Conservation (phyloP, 2,113 vertebrate species). For the Passerina amoena region DNA sequence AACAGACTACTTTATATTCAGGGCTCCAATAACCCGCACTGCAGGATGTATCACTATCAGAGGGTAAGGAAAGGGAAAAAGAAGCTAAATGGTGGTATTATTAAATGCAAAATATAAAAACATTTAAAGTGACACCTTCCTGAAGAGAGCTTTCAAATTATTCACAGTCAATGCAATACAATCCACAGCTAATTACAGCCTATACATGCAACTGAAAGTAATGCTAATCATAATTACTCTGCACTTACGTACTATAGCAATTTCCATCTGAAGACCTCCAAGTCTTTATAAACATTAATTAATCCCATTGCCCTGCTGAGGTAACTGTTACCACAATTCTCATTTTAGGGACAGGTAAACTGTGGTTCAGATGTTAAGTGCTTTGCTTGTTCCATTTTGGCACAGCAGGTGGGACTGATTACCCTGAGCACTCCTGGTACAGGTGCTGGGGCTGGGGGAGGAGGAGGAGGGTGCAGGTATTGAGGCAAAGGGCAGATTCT, state of each 20-base stretch:
- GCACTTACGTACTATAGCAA: conserved; percentile 45
- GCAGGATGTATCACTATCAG: neutral
- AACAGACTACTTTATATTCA: neutral
- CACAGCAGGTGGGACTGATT: neutral
- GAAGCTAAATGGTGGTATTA: neutral
- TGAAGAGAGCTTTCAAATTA: conserved; percentile 48
- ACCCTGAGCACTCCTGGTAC: neutral
- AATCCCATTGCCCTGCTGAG: neutral
- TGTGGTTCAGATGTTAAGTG: neutral
- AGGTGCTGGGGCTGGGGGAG: rapidly evolving
- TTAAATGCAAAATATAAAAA: conserved; percentile 18
- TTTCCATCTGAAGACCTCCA: conserved; percentile 54
- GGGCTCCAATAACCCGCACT: neutral
- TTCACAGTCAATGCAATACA: conserved; percentile 55
- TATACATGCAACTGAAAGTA: conserved; percentile 59
- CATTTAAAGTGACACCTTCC: conserved; percentile 43
- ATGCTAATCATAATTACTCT: conserved; percentile 65
- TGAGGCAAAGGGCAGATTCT: neutral
- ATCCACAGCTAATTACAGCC: conserved; percentile 64
- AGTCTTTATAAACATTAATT: conserved; percentile 65
- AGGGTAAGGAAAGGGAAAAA: neutral
- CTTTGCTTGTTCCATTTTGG: neutral
- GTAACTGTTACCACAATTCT: neutral
- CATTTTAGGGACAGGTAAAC: neutral
- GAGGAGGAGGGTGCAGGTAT: rapidly evolving